Evolutionary conservation across 2,113 vertebrate genomes (phyloP), one percentile per base, ranked within the genome.

Genomic region (Vanacampus margaritifer): DNA sequence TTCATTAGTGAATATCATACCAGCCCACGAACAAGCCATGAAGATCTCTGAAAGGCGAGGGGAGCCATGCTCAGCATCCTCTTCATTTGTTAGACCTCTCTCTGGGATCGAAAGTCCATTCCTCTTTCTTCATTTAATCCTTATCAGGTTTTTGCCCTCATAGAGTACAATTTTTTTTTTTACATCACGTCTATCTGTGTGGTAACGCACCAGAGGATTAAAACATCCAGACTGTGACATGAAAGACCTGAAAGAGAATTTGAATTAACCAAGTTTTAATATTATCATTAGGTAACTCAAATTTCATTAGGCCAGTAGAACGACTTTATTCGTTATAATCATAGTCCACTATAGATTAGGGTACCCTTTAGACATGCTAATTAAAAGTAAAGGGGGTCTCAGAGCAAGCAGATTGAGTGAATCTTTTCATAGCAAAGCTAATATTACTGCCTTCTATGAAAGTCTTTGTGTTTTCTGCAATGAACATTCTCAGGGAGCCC

Each of bases 261-360:
- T 74, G 64, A 86, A 76, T 83, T 69, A 80, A 78, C 65, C 21
- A 59, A 75, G 79, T 74, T 16, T 45, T 16, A 45, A 83, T 88
- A 84, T 64, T 83, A 74, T 80, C 78, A 76, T 83, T 51, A 86
- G 84, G 81, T 86, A 80, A 67, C 76, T 72, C 68, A 8, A 67
- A 71, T 76, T 80, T 71, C 21, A 76, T 81, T 78, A 76, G 85
- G 79, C 72, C 78, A 1, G 58, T 76, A 81, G 81, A 80, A 82
- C 61, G 68, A 81, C 85, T 89, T 90, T 87, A 90, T 89, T 91
- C 76, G 86, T 90, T 90, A 88, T 82, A 79, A 82, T 67, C 78
- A 81, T 59, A 85, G 82, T 74, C 78, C 75, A 83, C 78, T 84
- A 79, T 82, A 78, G 87, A 90, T 89, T 88, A 85, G 82, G 75